These are phyloP conservation scores for Bujurquina vittata DNA, from an alignment of 2,113 vertebrate species.

Conservation along the genomic window DNA sequence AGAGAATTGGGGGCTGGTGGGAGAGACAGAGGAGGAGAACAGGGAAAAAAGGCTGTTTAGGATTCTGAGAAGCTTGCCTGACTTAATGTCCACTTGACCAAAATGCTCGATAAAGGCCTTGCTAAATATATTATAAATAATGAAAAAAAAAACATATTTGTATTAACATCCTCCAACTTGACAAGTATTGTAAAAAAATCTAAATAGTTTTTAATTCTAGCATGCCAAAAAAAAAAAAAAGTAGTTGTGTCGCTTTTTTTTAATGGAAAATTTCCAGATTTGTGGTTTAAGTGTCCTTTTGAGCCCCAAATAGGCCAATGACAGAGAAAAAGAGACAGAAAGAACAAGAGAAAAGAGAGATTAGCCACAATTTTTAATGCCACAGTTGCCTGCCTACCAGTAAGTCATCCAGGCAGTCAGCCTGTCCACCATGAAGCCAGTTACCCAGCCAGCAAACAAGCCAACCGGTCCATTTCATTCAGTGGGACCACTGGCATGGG, in stretches of 20 bases:
- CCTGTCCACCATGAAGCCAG: constrained; percentile 66
- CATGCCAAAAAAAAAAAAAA: not conserved
- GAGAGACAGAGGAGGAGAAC: constrained; percentile 22
- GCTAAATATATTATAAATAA: not conserved
- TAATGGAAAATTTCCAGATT: constrained; percentile 34
- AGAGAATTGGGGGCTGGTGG: constrained; percentile 19
- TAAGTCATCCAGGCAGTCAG: constrained; percentile 69
- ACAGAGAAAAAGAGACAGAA: not conserved
- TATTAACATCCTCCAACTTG: not conserved
- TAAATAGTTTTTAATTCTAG: not conserved
- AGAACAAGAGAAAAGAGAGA: constrained; percentile 65
- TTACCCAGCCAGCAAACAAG: constrained; percentile 73
- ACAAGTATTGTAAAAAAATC: not conserved
- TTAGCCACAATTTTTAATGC: constrained; percentile 65
- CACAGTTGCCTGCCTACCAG: constrained; percentile 62
- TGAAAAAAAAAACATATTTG: not conserved
- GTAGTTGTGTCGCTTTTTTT: not conserved
- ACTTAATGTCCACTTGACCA: not conserved
- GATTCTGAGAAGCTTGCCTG: constrained; percentile 18
- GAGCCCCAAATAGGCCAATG: constrained; percentile 20
- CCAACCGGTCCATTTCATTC: constrained; percentile 76
- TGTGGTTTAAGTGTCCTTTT: constrained; percentile 43
- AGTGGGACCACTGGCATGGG: constrained; percentile 75
- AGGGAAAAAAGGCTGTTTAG: constrained; percentile 18
- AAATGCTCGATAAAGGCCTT: not conserved